These are phyloP conservation scores for Papilio dardanus DNA, from an alignment of 1,140 invertebrate genomes.

Conservation along the genomic window DNA sequence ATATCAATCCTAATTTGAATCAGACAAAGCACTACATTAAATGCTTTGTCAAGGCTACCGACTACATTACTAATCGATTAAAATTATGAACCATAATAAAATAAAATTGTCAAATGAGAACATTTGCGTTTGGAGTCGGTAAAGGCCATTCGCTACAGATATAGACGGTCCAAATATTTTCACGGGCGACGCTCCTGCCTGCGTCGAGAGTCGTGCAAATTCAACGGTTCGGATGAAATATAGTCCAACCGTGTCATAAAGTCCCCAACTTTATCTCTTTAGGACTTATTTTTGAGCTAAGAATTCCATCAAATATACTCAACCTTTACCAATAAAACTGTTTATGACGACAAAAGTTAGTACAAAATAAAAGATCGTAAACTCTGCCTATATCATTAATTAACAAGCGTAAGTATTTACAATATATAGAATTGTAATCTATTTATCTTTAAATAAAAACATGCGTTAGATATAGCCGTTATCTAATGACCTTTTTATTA, in stretches of 20 bases:
- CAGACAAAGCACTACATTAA: too few species aligned
- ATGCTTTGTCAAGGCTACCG: background rate
- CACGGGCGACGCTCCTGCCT: conserved; percentile 67
- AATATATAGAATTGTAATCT: background rate
- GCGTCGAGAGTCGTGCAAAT: conserved; percentile 31
- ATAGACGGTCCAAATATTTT: conserved; percentile 77
- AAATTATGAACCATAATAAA: background rate
- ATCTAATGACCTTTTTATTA: conserved; percentile 9
- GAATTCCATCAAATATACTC: background rate
- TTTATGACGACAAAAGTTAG: background rate
- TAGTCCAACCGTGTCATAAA: conserved; percentile 32
- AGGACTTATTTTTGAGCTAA: background rate
- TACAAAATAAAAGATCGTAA: background rate
- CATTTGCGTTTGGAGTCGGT: conserved; percentile 66
- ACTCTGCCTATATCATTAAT: background rate
- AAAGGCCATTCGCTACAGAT: conserved; percentile 74
- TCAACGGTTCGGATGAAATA: conserved; percentile 25
- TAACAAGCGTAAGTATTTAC: background rate
- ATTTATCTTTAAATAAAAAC: background rate
- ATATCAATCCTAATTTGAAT: too few species aligned
- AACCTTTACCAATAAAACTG: background rate
- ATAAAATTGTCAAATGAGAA: conserved; percentile 36
- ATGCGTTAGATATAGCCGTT: background rate
- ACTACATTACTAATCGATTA: background rate
- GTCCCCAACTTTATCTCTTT: conserved; percentile 11